Conservation (phyloP, 2,113 vertebrate species). For the Pseudopipra pipra region DNA sequence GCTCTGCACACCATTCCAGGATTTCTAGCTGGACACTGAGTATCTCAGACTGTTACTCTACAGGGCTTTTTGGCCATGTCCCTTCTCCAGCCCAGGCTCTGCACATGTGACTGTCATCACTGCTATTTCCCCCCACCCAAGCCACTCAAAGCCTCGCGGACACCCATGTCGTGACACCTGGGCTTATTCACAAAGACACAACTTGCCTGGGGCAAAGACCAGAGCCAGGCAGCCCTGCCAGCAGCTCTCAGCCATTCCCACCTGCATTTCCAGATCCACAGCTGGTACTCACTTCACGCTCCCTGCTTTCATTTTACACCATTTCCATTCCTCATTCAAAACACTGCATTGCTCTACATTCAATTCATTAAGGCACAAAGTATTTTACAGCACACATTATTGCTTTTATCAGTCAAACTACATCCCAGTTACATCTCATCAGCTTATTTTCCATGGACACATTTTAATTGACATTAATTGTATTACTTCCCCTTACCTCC, state of each 20-base stretch:
- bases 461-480: slow-evolving; percentile 69
- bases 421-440: slow-evolving; percentile 64
- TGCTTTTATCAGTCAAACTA: slow-evolving; percentile 67
- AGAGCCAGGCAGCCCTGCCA: fast-evolving
- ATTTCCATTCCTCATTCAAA: slow-evolving; percentile 28
- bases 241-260: not conserved
- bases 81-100: not conserved
- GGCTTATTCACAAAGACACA: not conserved
- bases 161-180: fast-evolving
- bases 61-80: not conserved
- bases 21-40: not conserved
- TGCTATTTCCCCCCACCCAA: not conserved
- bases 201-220: not conserved
- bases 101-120: fast-evolving
- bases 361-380: slow-evolving; percentile 52
- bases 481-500: slow-evolving; percentile 64
- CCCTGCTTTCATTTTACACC: not conserved
- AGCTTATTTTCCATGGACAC: slow-evolving; percentile 64
- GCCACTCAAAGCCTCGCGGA: not conserved
- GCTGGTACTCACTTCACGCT: not conserved
- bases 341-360: slow-evolving; percentile 18
- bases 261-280: not conserved
- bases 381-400: slow-evolving; percentile 54
- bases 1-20: not conserved
- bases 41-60: not conserved